Conservation (phyloP, 2,797 vertebrate genomes). For the Hephaestus fuliginosus region DNA sequence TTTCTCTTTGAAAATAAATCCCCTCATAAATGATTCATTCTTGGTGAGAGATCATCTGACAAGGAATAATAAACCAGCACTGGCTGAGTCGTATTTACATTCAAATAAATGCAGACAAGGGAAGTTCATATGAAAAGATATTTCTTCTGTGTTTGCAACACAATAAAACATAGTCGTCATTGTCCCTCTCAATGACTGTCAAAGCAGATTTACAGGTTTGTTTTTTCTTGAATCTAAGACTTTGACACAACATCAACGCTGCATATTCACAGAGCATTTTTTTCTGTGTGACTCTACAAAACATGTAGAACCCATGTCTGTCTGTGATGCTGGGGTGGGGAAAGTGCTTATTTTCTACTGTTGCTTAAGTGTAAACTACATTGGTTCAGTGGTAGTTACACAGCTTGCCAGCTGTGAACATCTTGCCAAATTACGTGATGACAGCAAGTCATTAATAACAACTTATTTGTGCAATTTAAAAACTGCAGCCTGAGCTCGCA, state of each 20-base stretch:
- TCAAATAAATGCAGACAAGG: conserved; percentile 84
- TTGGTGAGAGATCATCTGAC: conserved; percentile 81
- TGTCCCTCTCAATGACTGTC: conserved; percentile 80
- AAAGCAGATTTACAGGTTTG: conserved; percentile 77
- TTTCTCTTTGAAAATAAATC: conserved; percentile 86
- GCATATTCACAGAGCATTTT: conserved; percentile 45
- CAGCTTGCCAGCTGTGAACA: conserved; percentile 19
- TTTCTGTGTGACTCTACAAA: conserved; percentile 43
- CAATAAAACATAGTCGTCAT: conserved; percentile 81
- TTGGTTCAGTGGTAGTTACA: conserved; percentile 17
- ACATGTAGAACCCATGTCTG: conserved; percentile 53
- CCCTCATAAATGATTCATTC: conserved; percentile 84
- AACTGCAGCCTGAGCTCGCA: neutral
- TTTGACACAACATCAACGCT: conserved; percentile 73
- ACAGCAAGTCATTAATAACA: conserved; percentile 24
- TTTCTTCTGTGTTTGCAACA: conserved; percentile 80
- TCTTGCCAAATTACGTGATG: conserved; percentile 5
- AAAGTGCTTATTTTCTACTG: conserved; percentile 34
- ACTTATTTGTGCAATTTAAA: conserved; percentile 12
- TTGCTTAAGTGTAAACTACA: conserved; percentile 33
- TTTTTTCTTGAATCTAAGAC: conserved; percentile 67
- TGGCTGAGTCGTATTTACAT: conserved; percentile 81
- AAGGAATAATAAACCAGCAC: conserved; percentile 82
- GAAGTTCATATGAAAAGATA: conserved; percentile 79
- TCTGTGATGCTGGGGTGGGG: conserved; percentile 44